Percentiles rank a stretch among this genome's conserved stretches.
These are phyloP conservation scores for Drosophila tripunctata DNA, from an alignment of 2,888 invertebrate species.

Conservation along the genomic window DNA sequence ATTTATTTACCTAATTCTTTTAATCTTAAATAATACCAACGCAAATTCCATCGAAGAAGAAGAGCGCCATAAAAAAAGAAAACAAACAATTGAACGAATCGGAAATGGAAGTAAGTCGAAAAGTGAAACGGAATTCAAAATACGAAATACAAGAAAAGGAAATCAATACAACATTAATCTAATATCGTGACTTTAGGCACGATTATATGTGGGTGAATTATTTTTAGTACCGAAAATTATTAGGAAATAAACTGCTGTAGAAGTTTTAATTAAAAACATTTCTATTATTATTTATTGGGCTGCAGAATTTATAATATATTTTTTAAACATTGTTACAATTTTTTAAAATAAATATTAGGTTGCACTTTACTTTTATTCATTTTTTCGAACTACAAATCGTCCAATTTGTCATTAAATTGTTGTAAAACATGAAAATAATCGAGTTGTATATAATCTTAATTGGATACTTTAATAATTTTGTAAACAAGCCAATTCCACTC, in stretches of 20 bases:
- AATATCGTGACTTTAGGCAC: slow-evolving; percentile 9
- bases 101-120: slow-evolving; percentile 3
- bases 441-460: slow-evolving; percentile 9
- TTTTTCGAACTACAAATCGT: not conserved
- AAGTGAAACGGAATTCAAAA: slow-evolving; percentile 5
- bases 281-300: no score
- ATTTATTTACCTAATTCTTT: slow-evolving; percentile 5
- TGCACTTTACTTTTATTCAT: not conserved
- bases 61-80: not conserved
- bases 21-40: not conserved
- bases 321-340: no score
- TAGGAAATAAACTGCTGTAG: no score
- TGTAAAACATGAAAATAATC: slow-evolving; percentile 19
- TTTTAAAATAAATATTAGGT: no score
- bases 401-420: slow-evolving; percentile 18
- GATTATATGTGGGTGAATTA: not conserved
- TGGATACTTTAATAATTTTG: slow-evolving; percentile 16
- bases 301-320: no score
- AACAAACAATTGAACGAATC: slow-evolving; percentile 12
- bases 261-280: no score
- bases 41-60: not conserved
- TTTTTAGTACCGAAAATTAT: not conserved
- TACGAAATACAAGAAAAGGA: not conserved
- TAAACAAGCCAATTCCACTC: slow-evolving; percentile 2
- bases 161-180: not conserved